Conservation (phyloP, 2,113 vertebrate species). For the Gasterosteus nipponicus region DNA sequence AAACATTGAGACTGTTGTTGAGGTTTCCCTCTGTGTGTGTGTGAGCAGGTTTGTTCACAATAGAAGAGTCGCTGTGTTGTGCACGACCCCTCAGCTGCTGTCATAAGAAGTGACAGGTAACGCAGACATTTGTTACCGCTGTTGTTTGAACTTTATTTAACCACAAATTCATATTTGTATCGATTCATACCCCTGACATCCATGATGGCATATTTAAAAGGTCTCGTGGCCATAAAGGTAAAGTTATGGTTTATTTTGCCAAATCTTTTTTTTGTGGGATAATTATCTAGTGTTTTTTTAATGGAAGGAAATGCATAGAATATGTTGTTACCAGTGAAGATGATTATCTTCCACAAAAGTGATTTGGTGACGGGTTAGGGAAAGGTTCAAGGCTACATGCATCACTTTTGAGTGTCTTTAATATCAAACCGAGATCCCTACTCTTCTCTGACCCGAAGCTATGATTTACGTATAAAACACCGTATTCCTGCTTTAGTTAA, state of each 20-base stretch:
- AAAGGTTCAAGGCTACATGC: neutral
- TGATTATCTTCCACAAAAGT: neutral
- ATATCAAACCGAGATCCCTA: neutral
- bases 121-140: neutral
- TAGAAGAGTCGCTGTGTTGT: neutral
- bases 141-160: neutral
- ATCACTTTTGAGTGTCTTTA: neutral
- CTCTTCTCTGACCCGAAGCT: neutral
- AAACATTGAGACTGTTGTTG: conserved; percentile 24
- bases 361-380: neutral
- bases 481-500: neutral
- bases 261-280: neutral
- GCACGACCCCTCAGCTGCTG: neutral
- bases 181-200: neutral
- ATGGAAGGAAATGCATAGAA: neutral
- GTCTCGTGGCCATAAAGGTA: neutral
- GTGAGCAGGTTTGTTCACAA: conserved; percentile 1
- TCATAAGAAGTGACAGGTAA: neutral
- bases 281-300: neutral
- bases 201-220: neutral
- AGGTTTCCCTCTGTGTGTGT: conserved; percentile 12
- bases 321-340: neutral
- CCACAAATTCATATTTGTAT: neutral
- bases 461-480: neutral
- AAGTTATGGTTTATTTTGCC: neutral